Evolutionary conservation across 2,113 vertebrate species (phyloP).

Genomic region (Larimichthys crocea): DNA sequence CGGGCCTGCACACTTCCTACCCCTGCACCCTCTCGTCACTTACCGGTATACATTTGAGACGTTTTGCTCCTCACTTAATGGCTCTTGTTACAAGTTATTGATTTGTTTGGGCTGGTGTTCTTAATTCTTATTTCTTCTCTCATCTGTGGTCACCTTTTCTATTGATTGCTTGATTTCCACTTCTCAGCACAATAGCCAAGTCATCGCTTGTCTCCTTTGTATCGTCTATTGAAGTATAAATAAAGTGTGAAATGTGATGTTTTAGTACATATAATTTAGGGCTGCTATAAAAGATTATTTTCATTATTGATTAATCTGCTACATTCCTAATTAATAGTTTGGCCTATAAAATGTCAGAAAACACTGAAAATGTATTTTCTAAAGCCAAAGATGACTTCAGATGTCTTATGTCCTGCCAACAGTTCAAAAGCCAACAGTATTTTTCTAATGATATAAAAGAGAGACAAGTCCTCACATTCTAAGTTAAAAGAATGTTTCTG

Average conservation of each 20-base stretch:
- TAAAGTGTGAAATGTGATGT: background rate
- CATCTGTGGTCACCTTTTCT: conserved; percentile 76
- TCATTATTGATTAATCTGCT: too few relatives aligned
- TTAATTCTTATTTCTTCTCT: conserved; percentile 70
- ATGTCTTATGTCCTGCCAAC: background rate
- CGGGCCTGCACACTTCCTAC: conserved; percentile 95
- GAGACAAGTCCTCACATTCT: background rate
- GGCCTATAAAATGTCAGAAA: background rate
- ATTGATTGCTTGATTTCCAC: conserved; percentile 76
- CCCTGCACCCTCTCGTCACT: conserved; percentile 93
- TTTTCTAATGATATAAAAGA: background rate
- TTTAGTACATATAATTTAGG: background rate
- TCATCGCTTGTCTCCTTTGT: background rate
- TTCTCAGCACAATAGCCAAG: conserved; percentile 74
- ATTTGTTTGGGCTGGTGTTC: background rate
- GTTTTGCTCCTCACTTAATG: background rate
- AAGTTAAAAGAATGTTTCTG: background rate
- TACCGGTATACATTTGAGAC: conserved; percentile 83
- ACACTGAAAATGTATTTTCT: background rate
- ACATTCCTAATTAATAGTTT: background rate
- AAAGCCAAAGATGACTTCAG: background rate
- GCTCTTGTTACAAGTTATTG: conserved; percentile 1
- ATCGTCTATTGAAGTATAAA: background rate
- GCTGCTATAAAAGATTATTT: background rate
- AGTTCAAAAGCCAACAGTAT: background rate